A percentile compares a stretch with the other conserved stretches of the same genome.
Evolutionary conservation across 2,797 vertebrate genomes (phyloP).

Genomic region (Okamejei kenojei): DNA sequence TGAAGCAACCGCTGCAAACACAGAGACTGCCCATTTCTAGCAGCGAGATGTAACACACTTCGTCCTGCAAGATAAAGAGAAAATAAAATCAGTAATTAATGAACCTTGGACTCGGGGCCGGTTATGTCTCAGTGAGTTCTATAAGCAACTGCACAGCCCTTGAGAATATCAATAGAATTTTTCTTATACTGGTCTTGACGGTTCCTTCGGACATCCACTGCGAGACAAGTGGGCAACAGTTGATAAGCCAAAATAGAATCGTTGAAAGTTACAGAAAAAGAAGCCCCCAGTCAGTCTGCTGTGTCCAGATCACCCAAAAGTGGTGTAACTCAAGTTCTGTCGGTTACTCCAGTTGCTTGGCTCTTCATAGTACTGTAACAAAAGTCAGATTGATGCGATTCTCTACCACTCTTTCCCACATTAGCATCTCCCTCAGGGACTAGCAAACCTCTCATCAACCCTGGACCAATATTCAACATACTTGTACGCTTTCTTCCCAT

Average conservation of each 20-base stretch:
- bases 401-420: background rate
- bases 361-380: too few species aligned
- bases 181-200: background rate
- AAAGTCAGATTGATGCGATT: background rate
- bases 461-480: background rate
- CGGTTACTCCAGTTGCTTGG: too few species aligned
- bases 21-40: slow-evolving; percentile 79
- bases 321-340: too few species aligned
- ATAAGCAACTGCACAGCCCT: background rate
- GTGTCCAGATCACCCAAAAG: too few species aligned
- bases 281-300: too few species aligned
- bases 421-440: background rate
- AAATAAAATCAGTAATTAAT: background rate
- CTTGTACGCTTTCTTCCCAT: background rate
- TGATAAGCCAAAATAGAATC: too few species aligned
- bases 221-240: background rate
- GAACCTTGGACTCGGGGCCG: background rate
- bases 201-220: background rate
- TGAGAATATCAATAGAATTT: background rate
- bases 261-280: too few species aligned
- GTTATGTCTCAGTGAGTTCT: background rate
- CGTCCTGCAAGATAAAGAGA: slow-evolving; percentile 63
- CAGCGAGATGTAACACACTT: slow-evolving; percentile 83
- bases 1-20: slow-evolving; percentile 93
- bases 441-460: background rate